phyloP scores from a whole-genome alignment of 2,888 invertebrate species.

The Phymatocera aterrima region DNA sequence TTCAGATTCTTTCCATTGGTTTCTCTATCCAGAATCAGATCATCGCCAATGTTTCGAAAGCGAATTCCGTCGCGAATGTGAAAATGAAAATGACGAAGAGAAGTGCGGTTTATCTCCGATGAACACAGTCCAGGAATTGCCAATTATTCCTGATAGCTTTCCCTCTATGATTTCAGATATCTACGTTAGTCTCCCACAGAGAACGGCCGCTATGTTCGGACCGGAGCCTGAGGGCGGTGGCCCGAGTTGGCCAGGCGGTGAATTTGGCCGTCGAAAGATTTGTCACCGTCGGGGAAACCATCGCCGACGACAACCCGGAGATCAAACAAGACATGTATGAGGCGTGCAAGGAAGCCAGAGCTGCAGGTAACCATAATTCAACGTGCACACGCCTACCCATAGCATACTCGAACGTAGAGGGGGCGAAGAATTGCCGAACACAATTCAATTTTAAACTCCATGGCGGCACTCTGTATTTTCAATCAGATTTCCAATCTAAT shows the following conservation, averaged over 20 bases:
- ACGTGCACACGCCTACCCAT: too few relatives aligned
- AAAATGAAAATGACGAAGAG: too few relatives aligned
- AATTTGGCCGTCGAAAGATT: slow-evolving; percentile 98
- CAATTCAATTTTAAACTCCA: background rate
- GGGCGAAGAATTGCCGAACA: too few relatives aligned
- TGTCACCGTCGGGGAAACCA: slow-evolving; percentile 98
- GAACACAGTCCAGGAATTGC: background rate
- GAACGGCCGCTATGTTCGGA: slow-evolving; percentile 79
- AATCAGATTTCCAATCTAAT: too few relatives aligned
- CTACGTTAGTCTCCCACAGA: slow-evolving; percentile 91
- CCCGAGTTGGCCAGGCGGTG: slow-evolving; percentile 96
- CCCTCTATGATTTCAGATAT: slow-evolving; percentile 82
- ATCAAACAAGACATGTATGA: slow-evolving; percentile 98
- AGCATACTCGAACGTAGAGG: background rate
- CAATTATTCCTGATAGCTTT: background rate
- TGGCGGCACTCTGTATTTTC: too few relatives aligned
- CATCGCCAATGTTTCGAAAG: background rate
- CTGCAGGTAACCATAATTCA: slow-evolving; percentile 88
- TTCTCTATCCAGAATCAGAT: background rate
- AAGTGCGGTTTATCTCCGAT: background rate
- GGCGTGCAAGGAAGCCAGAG: slow-evolving; percentile 97
- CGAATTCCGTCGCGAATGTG: too few relatives aligned
- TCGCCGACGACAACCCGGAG: slow-evolving; percentile 98
- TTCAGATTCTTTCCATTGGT: background rate
- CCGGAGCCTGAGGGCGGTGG: slow-evolving; percentile 84